Evolutionary conservation across 2,797 vertebrate species (phyloP), one percentile per base, ranked within the genome.

Genomic region (Luscinia luscinia): DNA sequence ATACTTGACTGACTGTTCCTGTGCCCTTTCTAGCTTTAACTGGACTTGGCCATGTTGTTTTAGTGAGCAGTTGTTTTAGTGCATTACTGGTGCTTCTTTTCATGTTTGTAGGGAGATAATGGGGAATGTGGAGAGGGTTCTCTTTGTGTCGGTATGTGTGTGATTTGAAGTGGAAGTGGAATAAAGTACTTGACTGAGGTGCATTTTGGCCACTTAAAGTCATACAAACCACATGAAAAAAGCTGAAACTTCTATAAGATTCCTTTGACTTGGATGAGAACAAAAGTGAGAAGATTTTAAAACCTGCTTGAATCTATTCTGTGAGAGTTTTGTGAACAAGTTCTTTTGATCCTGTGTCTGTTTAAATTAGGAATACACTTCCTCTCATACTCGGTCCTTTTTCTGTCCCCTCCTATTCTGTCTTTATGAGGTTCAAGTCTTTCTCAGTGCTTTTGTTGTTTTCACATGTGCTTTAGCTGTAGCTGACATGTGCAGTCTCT

Each of bases 201-300:
- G 36, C 19, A 2, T 78, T 92, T 96, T 79, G 49, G 20, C 77
- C 59, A 67, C 45, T 88, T 83, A 49, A 58, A 64, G 89, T 74
- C 40, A 46, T 40, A 54, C 28, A 94, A 73, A 83, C 55, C 40
- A 67, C 21, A 19, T 68, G 84, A 84, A 93, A 86, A 82, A 76
- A 76, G 77, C 28, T 79, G 63, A 89, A 94, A 79, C 48, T 76
- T 59, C 45, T 62, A 4, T 69, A 74, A 77, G 54, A 67, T 69
- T 87, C 62, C 43, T n/a, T 86, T 91, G 58, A 85, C 67, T 70
- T 95, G 72, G 68, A n/a, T 62, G 68, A 89, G 61, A 82, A 69
- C 80, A 70, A 84, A 90, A 90, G 49, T 28, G 61, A 89, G 68
- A 59, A 76, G 21, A 18, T 80, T 94, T 92, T 83, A 62, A 94